These are phyloP conservation scores for Megamerina dolium DNA, from an alignment of 2,888 invertebrate genomes.

Conservation along the genomic window DNA sequence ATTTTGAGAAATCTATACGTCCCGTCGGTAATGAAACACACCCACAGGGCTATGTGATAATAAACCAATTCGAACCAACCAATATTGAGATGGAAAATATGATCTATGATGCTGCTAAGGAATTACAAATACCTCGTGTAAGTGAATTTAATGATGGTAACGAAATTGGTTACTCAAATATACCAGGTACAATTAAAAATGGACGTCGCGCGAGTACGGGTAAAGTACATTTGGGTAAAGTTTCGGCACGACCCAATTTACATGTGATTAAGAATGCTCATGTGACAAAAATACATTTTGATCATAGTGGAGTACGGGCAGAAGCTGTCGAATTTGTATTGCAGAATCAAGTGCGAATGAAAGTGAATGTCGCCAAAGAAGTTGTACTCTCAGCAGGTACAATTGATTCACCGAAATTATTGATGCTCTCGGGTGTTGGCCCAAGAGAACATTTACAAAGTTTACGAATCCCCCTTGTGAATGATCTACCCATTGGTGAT, in stretches of 20 bases:
- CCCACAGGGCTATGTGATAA: constrained; percentile 39
- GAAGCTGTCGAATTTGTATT: constrained; percentile 50
- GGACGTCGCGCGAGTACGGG: constrained; percentile 69
- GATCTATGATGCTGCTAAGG: constrained; percentile 47
- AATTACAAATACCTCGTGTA: constrained; percentile 47
- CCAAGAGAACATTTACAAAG: constrained; percentile 23
- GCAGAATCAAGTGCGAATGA: constrained; percentile 39
- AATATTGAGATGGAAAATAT: constrained; percentile 19
- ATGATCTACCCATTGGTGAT: constrained; percentile 54
- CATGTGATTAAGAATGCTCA: constrained; percentile 54
- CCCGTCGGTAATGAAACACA: constrained; percentile 18
- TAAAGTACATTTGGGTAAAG: constrained; percentile 59
- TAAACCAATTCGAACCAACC: constrained; percentile 41
- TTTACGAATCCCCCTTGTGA: constrained; percentile 24
- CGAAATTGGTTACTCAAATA: constrained; percentile 51
- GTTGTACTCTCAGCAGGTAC: constrained; percentile 33
- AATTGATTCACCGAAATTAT: constrained; percentile 31
- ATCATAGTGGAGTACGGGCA: constrained; percentile 47
- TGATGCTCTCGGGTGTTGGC: constrained; percentile 38
- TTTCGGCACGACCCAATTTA: constrained; percentile 52
- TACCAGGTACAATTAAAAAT: constrained; percentile 52
- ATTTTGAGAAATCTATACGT: constrained; percentile 66
- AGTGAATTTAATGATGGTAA: constrained; percentile 41
- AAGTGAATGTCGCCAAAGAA: constrained; percentile 26
- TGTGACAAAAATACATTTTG: constrained; percentile 53